Evolutionary conservation across 2,888 invertebrate genomes (phyloP).

Genomic region (Erpobdella octoculata): DNA sequence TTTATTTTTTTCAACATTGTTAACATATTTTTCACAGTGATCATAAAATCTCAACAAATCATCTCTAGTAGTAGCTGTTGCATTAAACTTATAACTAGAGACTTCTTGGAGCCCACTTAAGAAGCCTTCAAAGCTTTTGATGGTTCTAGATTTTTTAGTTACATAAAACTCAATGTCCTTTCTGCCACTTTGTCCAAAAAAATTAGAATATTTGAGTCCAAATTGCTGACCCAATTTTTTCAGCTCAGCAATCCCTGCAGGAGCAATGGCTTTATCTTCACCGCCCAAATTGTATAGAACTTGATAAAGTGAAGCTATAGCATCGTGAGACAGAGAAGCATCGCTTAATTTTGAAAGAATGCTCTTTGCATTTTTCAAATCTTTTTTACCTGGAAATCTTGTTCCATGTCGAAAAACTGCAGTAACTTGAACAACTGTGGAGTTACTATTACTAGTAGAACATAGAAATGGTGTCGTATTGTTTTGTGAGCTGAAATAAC

Average conservation of each 20-base stretch:
- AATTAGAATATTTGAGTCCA: not conserved
- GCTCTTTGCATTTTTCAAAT: not conserved
- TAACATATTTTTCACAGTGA: conserved; percentile 6
- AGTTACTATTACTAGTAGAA: not conserved
- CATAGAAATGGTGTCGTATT: not conserved
- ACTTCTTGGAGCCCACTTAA: not conserved
- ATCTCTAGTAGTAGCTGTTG: conserved; percentile 6
- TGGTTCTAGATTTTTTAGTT: conserved; percentile 8
- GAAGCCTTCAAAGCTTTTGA: not conserved
- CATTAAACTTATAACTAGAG: conserved; percentile 1
- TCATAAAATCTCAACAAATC: conserved; percentile 9
- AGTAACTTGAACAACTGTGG: not conserved
- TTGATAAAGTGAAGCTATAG: not conserved
- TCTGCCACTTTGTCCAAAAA: not conserved
- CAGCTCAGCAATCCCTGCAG: not conserved
- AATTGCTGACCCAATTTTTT: not conserved
- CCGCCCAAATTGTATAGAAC: not conserved
- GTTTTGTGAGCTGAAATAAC: not conserved
- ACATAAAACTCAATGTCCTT: conserved; percentile 2
- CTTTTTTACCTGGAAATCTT: conserved; percentile 10
- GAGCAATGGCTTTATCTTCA: conserved; percentile 1
- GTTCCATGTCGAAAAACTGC: conserved; percentile 13
- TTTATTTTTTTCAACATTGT: conserved; percentile 1
- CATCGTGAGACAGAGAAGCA: not conserved
- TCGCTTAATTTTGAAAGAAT: not conserved